Percentiles rank a stretch among this genome's conserved stretches.
These are phyloP conservation scores for Lobophora halterata DNA, from an alignment of 2,888 invertebrate species.

Conservation along the genomic window DNA sequence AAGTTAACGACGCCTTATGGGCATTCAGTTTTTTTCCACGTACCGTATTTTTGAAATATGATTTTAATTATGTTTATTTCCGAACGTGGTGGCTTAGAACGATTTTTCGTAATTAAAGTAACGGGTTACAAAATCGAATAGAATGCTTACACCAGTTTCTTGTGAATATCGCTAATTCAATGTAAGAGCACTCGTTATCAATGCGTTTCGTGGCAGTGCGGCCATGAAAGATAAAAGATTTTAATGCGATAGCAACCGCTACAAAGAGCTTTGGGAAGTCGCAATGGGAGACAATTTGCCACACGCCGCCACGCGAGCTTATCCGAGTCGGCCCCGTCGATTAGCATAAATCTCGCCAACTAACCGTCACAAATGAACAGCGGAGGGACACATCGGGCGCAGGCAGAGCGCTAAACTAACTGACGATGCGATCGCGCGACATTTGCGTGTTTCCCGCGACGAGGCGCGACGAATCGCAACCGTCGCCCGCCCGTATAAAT, in stretches of 20 bases:
- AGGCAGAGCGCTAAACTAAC: slow-evolving; percentile 51
- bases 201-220: slow-evolving; percentile 44
- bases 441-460: slow-evolving; percentile 57
- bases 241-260: slow-evolving; percentile 49
- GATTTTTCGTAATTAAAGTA: slow-evolving; percentile 29
- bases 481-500: slow-evolving; percentile 76
- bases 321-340: slow-evolving; percentile 73
- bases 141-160: slow-evolving; percentile 4
- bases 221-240: slow-evolving; percentile 49
- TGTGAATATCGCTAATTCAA: background rate
- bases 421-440: slow-evolving; percentile 54
- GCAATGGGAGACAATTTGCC: slow-evolving; percentile 74
- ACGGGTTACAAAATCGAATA: slow-evolving; percentile 13
- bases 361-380: slow-evolving; percentile 75
- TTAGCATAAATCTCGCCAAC: slow-evolving; percentile 80
- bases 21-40: slow-evolving; percentile 72
- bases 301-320: slow-evolving; percentile 76
- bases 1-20: slow-evolving; percentile 73
- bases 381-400: slow-evolving; percentile 37
- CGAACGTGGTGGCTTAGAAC: slow-evolving; percentile 54
- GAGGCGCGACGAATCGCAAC: slow-evolving; percentile 77
- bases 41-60: slow-evolving; percentile 69
- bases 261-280: slow-evolving; percentile 64
- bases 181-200: slow-evolving; percentile 32
- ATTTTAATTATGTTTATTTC: slow-evolving; percentile 57